Evolutionary conservation across 30 jellyfish, hydroid and myxozoan species (phyloP).

Genomic region (Nemopilema nomurai): DNA sequence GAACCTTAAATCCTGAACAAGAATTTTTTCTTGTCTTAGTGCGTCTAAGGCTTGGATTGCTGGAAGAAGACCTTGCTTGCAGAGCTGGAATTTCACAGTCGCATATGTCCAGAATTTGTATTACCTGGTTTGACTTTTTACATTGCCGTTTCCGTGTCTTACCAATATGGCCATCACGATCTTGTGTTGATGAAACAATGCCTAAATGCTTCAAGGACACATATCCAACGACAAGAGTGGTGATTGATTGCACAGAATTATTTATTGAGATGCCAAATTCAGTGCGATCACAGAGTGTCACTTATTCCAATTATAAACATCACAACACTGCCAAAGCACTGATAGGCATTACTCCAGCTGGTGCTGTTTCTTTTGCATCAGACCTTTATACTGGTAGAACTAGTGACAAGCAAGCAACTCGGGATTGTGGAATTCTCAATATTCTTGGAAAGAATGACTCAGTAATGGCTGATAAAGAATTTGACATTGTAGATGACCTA

Average conservation of each 20-base stretch:
- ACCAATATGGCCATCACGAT: conserved; percentile 61
- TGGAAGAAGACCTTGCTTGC: conserved; percentile 49
- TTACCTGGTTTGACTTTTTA: conserved; percentile 53
- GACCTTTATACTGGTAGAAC: conserved; percentile 65
- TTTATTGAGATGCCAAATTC: conserved; percentile 71
- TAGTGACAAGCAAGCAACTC: conserved; percentile 32
- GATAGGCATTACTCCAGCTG: conserved; percentile 78
- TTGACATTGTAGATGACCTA: conserved; percentile 35
- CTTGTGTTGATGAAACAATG: conserved; percentile 45
- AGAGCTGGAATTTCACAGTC: conserved; percentile 24
- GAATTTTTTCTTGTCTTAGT: conserved; percentile 58
- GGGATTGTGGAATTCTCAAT: conserved; percentile 27
- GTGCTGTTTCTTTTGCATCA: conserved; percentile 63
- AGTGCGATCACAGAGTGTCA: conserved; percentile 65
- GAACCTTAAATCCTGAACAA: conserved; percentile 51
- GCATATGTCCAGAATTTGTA: conserved; percentile 30
- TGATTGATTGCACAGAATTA: conserved; percentile 68
- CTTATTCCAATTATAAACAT: conserved; percentile 54
- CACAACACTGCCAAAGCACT: conserved; percentile 83
- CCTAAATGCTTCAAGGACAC: conserved; percentile 52
- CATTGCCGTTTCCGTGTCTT: conserved; percentile 26
- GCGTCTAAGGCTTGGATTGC: conserved; percentile 46
- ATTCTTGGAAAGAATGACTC: conserved; percentile 62
- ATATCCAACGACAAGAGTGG: conserved; percentile 61
- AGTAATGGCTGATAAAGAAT: conserved; percentile 77